Conservation (phyloP, 2,888 invertebrate species). For the Eupithecia tripunctaria region DNA sequence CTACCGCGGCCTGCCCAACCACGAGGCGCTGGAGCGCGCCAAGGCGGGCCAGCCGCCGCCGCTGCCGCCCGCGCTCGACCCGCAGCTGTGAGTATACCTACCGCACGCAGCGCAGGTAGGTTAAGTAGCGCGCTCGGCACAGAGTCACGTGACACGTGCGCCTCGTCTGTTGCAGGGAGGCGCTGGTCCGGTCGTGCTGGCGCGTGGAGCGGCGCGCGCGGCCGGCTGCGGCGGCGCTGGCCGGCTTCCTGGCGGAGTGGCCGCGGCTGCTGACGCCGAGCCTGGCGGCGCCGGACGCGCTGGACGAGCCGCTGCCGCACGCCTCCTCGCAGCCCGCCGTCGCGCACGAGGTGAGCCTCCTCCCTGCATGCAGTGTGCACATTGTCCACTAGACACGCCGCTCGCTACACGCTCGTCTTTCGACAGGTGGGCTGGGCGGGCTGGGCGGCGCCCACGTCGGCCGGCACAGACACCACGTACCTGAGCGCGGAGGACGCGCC, state of each 20-base stretch:
- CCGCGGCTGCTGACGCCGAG: constrained; percentile 25
- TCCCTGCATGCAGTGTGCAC: too few species aligned
- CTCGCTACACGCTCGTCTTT: not conserved
- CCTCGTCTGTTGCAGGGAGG: constrained; percentile 11
- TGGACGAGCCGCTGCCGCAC: constrained; percentile 65
- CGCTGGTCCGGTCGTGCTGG: constrained; percentile 17
- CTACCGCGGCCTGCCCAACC: constrained; percentile 94
- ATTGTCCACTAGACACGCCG: too few species aligned
- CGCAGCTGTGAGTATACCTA: constrained; percentile 79
- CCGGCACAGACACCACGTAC: constrained; percentile 67
- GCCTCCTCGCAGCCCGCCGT: constrained; percentile 49
- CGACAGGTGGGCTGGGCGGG: not conserved
- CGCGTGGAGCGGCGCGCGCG: constrained; percentile 24
- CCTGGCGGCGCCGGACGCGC: constrained; percentile 55
- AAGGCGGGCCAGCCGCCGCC: constrained; percentile 87
- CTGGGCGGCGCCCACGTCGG: constrained; percentile 49
- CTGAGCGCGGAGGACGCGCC: constrained; percentile 55
- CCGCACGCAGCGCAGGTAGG: too few species aligned
- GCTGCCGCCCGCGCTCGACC: constrained; percentile 91
- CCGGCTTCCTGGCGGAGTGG: constrained; percentile 13
- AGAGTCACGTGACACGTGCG: not conserved
- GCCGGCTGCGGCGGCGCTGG: constrained; percentile 36
- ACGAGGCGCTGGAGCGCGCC: constrained; percentile 92
- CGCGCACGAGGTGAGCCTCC: constrained; percentile 51
- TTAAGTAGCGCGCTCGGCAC: too few species aligned